A percentile compares a stretch with the other conserved stretches of the same genome.
Evolutionary conservation across 2,888 invertebrate genomes (phyloP).

Genomic region (Dryobota labecula): DNA sequence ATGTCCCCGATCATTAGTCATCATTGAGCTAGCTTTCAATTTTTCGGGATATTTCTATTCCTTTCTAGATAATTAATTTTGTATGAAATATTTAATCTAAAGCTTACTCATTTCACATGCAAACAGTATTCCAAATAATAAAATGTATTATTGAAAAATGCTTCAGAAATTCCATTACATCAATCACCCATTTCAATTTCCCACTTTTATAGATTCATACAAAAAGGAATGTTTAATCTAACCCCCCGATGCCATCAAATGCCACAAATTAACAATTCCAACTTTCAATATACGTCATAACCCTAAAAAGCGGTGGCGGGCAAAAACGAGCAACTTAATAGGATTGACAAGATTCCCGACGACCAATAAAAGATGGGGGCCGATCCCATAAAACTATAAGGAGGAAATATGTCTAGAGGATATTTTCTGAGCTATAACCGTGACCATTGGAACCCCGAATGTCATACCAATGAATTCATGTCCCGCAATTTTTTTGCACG

Average conservation of each 20-base stretch:
- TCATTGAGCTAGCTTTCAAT: too few relatives aligned
- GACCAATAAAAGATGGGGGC: constrained; percentile 87
- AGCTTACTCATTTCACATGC: too few relatives aligned
- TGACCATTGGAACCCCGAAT: constrained; percentile 86
- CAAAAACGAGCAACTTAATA: constrained; percentile 82
- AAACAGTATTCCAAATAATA: not conserved
- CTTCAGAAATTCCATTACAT: constrained; percentile 11
- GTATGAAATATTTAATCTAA: too few relatives aligned
- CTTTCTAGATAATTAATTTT: too few relatives aligned
- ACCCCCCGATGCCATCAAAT: constrained; percentile 68
- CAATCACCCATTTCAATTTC: constrained; percentile 21
- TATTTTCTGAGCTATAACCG: constrained; percentile 80
- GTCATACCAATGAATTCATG: constrained; percentile 91
- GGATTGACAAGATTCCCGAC: constrained; percentile 87
- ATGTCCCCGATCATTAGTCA: not conserved
- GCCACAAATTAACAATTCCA: constrained; percentile 79
- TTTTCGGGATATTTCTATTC: too few relatives aligned
- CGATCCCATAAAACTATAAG: constrained; percentile 89
- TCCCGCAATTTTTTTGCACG: constrained; percentile 86
- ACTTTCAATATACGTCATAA: constrained; percentile 78
- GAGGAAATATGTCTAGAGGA: constrained; percentile 84
- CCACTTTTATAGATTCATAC: constrained; percentile 50
- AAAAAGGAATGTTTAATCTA: constrained; percentile 61
- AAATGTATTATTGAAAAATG: not conserved
- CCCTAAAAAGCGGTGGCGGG: constrained; percentile 73